Evolutionary conservation across 2,113 vertebrate genomes (phyloP).

Genomic region (Centrocercus urophasianus): DNA sequence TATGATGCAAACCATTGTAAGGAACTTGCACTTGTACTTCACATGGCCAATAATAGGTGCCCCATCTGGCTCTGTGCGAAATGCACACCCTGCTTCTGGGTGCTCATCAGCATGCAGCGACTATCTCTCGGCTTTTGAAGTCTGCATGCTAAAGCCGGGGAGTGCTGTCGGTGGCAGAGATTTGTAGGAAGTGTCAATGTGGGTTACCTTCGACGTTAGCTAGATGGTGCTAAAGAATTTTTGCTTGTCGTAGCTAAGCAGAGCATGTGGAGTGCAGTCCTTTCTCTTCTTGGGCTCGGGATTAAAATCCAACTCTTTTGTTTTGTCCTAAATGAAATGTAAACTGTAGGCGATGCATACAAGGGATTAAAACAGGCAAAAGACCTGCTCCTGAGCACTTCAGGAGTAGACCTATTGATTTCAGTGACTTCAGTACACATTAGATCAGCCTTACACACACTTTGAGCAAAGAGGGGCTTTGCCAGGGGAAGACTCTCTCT

Average conservation of each 20-base stretch:
- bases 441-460: rapidly evolving
- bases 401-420: neutral
- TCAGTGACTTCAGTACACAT: neutral
- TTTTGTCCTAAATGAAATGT: neutral
- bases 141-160: neutral
- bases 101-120: neutral
- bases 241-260: neutral
- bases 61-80: rapidly evolving
- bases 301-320: neutral
- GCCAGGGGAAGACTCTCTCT: neutral
- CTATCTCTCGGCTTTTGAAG: neutral
- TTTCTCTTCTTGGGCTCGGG: neutral
- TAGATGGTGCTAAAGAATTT: slow-evolving; percentile 77
- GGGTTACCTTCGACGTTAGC: slow-evolving; percentile 51
- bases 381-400: neutral
- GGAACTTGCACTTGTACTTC: neutral
- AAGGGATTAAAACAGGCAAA: rapidly evolving
- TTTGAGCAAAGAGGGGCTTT: neutral
- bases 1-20: neutral
- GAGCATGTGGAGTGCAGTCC: neutral
- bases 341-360: neutral
- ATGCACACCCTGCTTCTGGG: rapidly evolving
- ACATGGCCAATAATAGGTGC: neutral
- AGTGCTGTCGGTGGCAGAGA: neutral
- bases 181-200: neutral